Evolutionary conservation across 2,797 vertebrate species (phyloP).

Genomic region (Spheniscus humboldti): DNA sequence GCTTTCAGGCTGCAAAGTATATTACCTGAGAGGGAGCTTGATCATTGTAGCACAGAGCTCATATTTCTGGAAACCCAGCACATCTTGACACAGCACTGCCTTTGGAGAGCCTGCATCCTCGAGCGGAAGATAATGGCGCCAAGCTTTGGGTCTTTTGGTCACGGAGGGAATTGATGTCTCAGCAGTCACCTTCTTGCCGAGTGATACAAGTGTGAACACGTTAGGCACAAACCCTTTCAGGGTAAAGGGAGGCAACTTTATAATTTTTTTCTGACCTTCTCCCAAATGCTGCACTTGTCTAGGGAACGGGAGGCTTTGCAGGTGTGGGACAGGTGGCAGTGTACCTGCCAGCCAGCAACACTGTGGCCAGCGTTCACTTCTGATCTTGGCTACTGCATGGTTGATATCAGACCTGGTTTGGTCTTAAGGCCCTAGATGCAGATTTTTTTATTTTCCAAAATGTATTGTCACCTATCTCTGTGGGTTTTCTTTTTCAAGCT

Average conservation of each 20-base stretch:
- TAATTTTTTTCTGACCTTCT: background rate
- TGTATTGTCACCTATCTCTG: background rate
- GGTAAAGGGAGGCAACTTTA: background rate
- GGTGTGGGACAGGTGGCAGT: background rate
- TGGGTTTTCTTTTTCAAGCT: background rate
- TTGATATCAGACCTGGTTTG: background rate
- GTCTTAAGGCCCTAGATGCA: background rate
- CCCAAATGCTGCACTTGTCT: background rate
- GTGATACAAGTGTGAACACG: rapidly evolving
- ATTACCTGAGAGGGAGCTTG: slow-evolving; percentile 12
- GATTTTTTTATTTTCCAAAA: background rate
- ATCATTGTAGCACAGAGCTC: background rate
- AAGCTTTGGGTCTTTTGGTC: background rate
- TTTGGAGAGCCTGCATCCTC: background rate
- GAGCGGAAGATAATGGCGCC: background rate
- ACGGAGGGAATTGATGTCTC: background rate
- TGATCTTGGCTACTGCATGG: background rate
- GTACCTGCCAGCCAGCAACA: background rate
- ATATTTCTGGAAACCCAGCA: background rate
- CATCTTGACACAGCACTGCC: background rate
- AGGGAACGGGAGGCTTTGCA: background rate
- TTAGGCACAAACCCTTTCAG: background rate
- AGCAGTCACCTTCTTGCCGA: background rate
- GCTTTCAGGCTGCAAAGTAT: background rate
- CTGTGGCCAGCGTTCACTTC: rapidly evolving